Conservation (phyloP, 2,888 invertebrate genomes). For the Xanthia icteritia region DNA sequence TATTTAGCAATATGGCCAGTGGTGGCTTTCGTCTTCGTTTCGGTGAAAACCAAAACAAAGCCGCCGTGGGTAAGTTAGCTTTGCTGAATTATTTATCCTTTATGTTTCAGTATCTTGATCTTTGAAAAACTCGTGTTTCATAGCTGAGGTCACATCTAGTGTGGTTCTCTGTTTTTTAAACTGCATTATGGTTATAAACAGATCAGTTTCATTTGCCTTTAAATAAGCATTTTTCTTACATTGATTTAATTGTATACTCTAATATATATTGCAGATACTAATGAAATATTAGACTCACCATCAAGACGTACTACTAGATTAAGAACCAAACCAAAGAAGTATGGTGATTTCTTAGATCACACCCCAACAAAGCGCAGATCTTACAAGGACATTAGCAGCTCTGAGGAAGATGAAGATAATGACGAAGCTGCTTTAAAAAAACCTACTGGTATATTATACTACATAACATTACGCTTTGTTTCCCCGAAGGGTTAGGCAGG, state of each 20-base stretch:
- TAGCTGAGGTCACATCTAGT: not conserved
- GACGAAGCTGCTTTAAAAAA: conserved; percentile 70
- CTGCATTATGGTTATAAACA: not conserved
- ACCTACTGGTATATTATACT: conserved; percentile 77
- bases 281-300: conserved; percentile 68
- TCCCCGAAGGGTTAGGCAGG: too few species aligned
- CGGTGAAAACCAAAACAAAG: conserved; percentile 29
- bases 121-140: not conserved
- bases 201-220: not conserved
- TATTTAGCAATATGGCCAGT: conserved; percentile 48
- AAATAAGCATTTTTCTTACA: not conserved
- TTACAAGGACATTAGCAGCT: conserved; percentile 57
- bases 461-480: too few species aligned
- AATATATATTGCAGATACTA: conserved; percentile 39
- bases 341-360: conserved; percentile 79
- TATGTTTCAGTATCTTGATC: not conserved
- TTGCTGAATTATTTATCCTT: not conserved
- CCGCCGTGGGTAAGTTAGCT: conserved; percentile 37
- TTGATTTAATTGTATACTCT: not conserved
- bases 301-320: conserved; percentile 79
- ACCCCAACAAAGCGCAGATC: conserved; percentile 75
- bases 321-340: conserved; percentile 83
- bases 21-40: conserved; percentile 61
- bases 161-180: not conserved
- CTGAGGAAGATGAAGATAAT: conserved; percentile 76